Base-by-base conservation (phyloP, 2,888 invertebrate species). In the Embidobia sp. region DNA sequence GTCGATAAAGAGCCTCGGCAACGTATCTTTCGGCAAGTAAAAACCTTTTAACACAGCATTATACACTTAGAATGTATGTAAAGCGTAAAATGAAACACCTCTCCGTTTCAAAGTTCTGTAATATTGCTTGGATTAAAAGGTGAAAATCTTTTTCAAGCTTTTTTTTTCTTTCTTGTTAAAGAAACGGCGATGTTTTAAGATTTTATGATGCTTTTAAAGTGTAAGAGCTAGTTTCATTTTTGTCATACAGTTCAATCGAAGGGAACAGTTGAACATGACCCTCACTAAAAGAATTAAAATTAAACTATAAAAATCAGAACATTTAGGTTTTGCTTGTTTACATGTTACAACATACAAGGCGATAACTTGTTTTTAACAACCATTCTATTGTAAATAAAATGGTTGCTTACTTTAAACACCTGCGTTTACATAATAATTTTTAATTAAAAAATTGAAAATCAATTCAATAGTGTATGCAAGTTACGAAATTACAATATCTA, bases 1-100 rank as follows among this genome's bases (percentile, higher is more conserved):
- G 55, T 48, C 55, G 63, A 64, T 73, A 73, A 73, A 73, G 33
- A 64, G 42, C 35, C 44, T 27, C 35, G 26, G 40, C 59, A 33
- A 16, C 49, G 49, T 69, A 69, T 69, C 69, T 70, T 59, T 70
- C 42, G 10, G 35, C 29, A 48, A 44, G 51, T 35, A 19, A 35
- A 44, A 22, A 59, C 48, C 40, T 64, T 64, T 64, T 55, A 64
- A 57, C 64, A 13, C 29, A 26, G 57, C 46, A 33, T 64, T 73
- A 48, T 64, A 57, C 42, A 49, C 64, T 40, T 48, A 10, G 26
- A 55, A 57, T 55, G 22, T 57, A 63, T 64, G 37, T 57, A 48
- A 53, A 55, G 55, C 48, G 61, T 49, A 48, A 63, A 64, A 73
- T 13, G 27, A 70, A 35, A 33, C 51, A 59, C 42, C 19, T 67